Base-by-base conservation (phyloP, 1,140 invertebrate genomes). In the Pachyrhynchus sulphureomaculatus region DNA sequence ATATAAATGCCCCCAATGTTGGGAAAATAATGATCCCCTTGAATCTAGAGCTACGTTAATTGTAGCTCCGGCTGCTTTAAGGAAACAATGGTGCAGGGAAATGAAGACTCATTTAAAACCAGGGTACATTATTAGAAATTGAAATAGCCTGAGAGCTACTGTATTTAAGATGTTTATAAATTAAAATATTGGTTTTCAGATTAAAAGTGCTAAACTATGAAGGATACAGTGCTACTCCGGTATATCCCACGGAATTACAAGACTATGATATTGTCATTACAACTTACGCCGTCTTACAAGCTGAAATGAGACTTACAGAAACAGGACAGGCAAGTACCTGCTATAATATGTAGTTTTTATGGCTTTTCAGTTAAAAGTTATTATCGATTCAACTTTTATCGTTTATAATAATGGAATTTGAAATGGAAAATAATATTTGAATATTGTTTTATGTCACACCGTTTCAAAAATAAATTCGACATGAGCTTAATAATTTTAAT, bases 181-280 rank as follows among this genome's bases (percentile, higher is more conserved):
- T n/a, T n/a, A n/a, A n/a, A n/a, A n/a, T n/a, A n/a, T n/a, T n/a
- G n/a, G n/a, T 48, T 58, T 45, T 4, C 23, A 62, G 60, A 12
- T 26, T 88, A 9, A 82, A 77, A 69, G 81, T 89, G 9, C 74
- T 86, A 32, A 75, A 83, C 47, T 88, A 87, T 66, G 71, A 77
- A 12, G 78, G 85, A 9, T 71, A 78, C 8, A 75, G 78, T 6
- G 76, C 81, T 34, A 79, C 81, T 21, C 90, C 84, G 75, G 77
- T 88, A 13, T 87, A 88, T 73, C 90, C 90, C 4, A 72, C 72
- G 15, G 76, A 79, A 26, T 75, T 92, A 26, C 83, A 83, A 4
- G 58, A 77, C n/a, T 87, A 88, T 68, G 89, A 92, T 70, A 80
- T 92, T 56, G 85, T 92, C 0, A 78, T 92, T 6, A 89, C 87